Evolutionary conservation across 2,113 vertebrate species (phyloP).

Genomic region (Gadus macrocephalus): DNA sequence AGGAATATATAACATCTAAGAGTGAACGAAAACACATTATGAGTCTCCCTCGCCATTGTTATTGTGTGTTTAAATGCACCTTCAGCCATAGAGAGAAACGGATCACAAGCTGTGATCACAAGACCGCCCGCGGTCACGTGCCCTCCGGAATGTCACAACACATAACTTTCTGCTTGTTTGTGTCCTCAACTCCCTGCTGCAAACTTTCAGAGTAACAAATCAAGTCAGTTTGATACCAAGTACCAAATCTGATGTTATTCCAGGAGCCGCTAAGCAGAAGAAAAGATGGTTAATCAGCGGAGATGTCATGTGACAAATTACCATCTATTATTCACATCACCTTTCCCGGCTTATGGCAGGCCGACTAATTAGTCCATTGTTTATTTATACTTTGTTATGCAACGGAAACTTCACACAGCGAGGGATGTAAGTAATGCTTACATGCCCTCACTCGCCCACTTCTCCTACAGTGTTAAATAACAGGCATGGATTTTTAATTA

Average conservation of each 20-base stretch:
- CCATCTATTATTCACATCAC: constrained; percentile 58
- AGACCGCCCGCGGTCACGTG: constrained; percentile 46
- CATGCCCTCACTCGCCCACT: neutral
- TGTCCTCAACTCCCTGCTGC: constrained; percentile 16
- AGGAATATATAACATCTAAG: too few relatives aligned
- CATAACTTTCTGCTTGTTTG: constrained; percentile 47
- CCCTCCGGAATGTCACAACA: constrained; percentile 41
- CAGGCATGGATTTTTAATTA: too few relatives aligned
- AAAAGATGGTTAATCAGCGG: constrained; percentile 19
- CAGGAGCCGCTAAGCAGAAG: neutral
- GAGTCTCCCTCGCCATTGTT: neutral
- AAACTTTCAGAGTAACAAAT: neutral
- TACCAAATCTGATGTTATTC: neutral
- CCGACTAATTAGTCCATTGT: constrained; percentile 47
- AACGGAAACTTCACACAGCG: constrained; percentile 36
- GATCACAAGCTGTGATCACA: constrained; percentile 68
- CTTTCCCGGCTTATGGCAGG: constrained; percentile 30
- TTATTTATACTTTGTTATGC: constrained; percentile 48
- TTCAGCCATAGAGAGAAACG: constrained; percentile 15
- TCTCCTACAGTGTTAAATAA: too few relatives aligned
- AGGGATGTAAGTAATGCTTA: constrained; percentile 31
- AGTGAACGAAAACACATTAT: too few relatives aligned
- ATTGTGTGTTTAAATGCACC: constrained; percentile 30
- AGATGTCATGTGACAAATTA: constrained; percentile 21
- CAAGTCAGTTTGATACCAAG: constrained; percentile 5